phyloP scores from a whole-genome alignment of 2,888 invertebrate species.

The Stenodera caucasica region DNA sequence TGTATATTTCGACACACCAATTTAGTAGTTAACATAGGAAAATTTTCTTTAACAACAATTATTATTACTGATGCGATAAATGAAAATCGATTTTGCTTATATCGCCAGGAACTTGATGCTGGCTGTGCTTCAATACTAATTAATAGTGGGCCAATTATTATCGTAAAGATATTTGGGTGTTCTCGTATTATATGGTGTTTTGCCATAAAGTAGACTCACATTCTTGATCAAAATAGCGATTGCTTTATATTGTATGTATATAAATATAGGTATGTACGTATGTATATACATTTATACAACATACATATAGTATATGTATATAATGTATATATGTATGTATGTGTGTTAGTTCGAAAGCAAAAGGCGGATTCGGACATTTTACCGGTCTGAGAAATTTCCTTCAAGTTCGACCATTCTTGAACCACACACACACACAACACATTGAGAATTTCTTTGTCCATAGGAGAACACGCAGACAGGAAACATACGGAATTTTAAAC shows the following conservation, averaged over 20 bases:
- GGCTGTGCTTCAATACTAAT: slow-evolving; percentile 40
- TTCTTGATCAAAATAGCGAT: slow-evolving; percentile 37
- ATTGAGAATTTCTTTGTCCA: slow-evolving; percentile 12
- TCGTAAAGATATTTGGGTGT: slow-evolving; percentile 41
- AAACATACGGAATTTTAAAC: slow-evolving; percentile 5
- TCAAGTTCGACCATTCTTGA: slow-evolving; percentile 5
- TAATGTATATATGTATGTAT: background rate
- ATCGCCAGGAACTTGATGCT: background rate
- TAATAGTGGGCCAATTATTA: slow-evolving; percentile 43
- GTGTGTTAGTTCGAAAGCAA: slow-evolving; percentile 3
- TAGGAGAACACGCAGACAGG: slow-evolving; percentile 5
- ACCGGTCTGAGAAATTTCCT: slow-evolving; percentile 15
- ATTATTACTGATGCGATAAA: background rate
- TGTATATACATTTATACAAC: background rate
- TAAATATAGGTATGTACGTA: background rate
- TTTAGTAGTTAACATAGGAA: background rate
- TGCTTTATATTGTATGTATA: slow-evolving; percentile 15
- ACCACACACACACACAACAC: slow-evolving; percentile 6
- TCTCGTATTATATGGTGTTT: slow-evolving; percentile 23
- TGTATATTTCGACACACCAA: background rate
- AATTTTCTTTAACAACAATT: background rate
- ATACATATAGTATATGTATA: no score
- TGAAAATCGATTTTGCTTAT: background rate
- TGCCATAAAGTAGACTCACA: slow-evolving; percentile 23
- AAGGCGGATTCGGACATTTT: slow-evolving; percentile 14